These are phyloP conservation scores for Stomatorhinus ivindoensis DNA, from an alignment of 2,113 vertebrate genomes.

Conservation along the genomic window DNA sequence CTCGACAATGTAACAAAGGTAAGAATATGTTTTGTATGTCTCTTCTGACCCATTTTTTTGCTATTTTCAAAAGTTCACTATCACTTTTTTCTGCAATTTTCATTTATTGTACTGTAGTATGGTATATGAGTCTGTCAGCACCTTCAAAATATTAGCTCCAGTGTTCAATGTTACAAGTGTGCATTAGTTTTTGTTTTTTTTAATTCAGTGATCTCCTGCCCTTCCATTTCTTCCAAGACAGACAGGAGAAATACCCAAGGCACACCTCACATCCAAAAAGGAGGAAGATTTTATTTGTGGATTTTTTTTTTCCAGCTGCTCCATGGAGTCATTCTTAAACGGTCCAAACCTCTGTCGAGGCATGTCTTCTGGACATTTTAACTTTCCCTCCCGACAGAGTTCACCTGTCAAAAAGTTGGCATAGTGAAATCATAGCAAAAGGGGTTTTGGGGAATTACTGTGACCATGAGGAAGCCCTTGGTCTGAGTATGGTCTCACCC, in stretches of 20 bases:
- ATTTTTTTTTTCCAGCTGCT: constrained; percentile 26
- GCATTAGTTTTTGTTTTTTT: neutral
- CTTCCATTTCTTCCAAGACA: constrained; percentile 49
- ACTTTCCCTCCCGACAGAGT: constrained; percentile 50
- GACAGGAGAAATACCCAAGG: constrained; percentile 54
- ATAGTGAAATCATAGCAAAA: neutral
- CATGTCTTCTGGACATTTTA: constrained; percentile 57
- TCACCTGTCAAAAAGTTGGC: constrained; percentile 64
- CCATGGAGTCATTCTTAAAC: constrained; percentile 53
- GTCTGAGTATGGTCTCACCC: neutral
- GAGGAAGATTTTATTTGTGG: constrained; percentile 31
- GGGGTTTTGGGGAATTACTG: constrained; percentile 45
- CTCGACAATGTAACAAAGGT: neutral
- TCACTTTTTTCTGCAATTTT: neutral
- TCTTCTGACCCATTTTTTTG: neutral
- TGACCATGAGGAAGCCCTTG: neutral
- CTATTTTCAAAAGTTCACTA: neutral
- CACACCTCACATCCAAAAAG: constrained; percentile 61
- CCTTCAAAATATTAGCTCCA: neutral
- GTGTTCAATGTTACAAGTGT: neutral
- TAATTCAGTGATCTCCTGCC: constrained; percentile 49
- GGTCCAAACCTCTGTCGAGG: constrained; percentile 59
- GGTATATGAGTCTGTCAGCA: too few species aligned
- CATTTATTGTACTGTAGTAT: neutral
- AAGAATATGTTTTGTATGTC: neutral